A percentile compares a stretch with the other conserved stretches of the same genome.
These are phyloP conservation scores for Antitype chi DNA, from an alignment of 2,888 invertebrate genomes.

Conservation along the genomic window DNA sequence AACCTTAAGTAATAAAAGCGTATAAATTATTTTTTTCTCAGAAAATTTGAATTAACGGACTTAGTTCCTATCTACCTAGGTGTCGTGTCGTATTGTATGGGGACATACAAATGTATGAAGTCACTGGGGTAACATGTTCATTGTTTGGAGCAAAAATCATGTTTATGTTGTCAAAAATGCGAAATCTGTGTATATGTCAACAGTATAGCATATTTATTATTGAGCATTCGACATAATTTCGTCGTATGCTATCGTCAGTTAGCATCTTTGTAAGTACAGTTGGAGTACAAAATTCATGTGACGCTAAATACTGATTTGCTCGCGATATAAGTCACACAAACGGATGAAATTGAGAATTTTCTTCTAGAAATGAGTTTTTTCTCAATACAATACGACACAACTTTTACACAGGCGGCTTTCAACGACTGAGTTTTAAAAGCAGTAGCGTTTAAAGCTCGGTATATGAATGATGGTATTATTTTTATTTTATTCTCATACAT, in stretches of 20 bases:
- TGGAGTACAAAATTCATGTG: background rate
- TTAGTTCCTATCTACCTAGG: conserved; percentile 79
- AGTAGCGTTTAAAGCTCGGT: conserved; percentile 32
- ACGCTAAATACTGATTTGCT: conserved; percentile 6
- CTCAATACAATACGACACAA: conserved; percentile 59
- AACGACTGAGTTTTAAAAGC: conserved; percentile 49
- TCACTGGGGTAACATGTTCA: conserved; percentile 62
- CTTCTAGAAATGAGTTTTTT: background rate
- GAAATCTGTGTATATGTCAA: background rate
- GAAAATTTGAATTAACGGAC: conserved; percentile 78
- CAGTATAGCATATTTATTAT: conserved; percentile 3
- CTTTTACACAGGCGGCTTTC: conserved; percentile 65
- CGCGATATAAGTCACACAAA: background rate
- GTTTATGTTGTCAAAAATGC: background rate
- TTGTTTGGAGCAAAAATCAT: background rate
- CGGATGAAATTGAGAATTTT: background rate
- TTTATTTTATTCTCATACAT: conserved; percentile 2
- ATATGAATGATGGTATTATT: background rate
- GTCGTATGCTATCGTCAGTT: background rate
- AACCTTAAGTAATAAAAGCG: conserved; percentile 89
- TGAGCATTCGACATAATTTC: conserved; percentile 23
- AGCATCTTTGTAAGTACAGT: background rate
- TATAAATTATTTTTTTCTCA: conserved; percentile 83
- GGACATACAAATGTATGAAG: conserved; percentile 50
- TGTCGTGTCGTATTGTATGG: conserved; percentile 69